Conservation (phyloP, 2,113 vertebrate genomes). For the Triplophysa dalaica region DNA sequence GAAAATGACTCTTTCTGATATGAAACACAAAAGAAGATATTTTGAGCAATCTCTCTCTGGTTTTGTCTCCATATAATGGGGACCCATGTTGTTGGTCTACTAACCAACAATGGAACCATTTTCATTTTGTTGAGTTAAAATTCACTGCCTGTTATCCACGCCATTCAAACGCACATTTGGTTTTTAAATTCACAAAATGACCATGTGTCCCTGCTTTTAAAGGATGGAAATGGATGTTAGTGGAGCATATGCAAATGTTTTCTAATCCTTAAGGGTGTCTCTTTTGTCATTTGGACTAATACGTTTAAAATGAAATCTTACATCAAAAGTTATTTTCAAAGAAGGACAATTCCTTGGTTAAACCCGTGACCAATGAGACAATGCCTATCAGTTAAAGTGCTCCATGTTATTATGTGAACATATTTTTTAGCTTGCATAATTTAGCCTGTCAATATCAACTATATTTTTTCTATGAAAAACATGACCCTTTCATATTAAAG, state of each 20-base stretch:
- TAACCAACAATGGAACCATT: neutral
- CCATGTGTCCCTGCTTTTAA: neutral
- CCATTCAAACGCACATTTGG: neutral
- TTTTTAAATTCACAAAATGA: constrained; percentile 3
- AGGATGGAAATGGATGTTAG: neutral
- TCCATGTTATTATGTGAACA: neutral
- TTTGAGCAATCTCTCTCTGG: no score
- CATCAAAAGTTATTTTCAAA: neutral
- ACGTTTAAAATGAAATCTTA: neutral
- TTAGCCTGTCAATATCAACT: neutral
- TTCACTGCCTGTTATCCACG: neutral
- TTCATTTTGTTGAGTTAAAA: neutral
- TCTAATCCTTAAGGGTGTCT: neutral
- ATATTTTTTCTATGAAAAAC: neutral
- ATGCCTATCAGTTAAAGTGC: neutral
- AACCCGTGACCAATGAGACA: neutral
- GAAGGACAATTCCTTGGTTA: neutral
- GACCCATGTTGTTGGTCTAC: no score
- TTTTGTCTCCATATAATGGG: no score
- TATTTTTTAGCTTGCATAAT: neutral
- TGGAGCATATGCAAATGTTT: neutral
- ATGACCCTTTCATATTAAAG: neutral
- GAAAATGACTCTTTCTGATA: no score
- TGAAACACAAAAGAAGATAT: no score
- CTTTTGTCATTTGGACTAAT: no score